Base-by-base conservation (phyloP, 1,140 invertebrate genomes). In the Heliconius hermathena region DNA sequence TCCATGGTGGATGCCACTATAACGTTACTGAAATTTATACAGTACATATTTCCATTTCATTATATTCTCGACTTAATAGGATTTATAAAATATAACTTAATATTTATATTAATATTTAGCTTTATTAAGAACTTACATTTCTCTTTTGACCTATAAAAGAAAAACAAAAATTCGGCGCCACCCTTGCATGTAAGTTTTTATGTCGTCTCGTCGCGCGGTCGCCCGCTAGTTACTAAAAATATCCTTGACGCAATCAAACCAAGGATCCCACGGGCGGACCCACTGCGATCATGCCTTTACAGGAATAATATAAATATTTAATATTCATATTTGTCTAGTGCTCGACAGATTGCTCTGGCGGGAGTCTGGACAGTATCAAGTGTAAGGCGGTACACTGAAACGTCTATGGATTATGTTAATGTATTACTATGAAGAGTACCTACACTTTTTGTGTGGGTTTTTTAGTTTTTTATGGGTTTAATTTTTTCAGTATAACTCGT, bases 221-320 rank as follows among this genome's bases (percentile, higher is more conserved):
- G 90, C 85, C 84, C 77, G 78, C 81, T 82, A 57, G 77, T 78
- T 73, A 85, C 90, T 93, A 93, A 93, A 93, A 93, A 93, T 93
- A 93, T 87, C 89, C 84, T 82, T 93, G 92, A 93, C 90, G 91
- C 86, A 91, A 90, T 87, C 83, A 79, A 83, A 85, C 84, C 85
- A 85, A 85, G 84, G 84, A 85, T 92, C 91, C 90, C 91, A 92
- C 89, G 90, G 87, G 82, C 87, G 84, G 82, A 79, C 86, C 82
- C 82, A 77, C 72, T 79, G 74, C 79, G 82, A 84, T 84, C 81
- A 86, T 86, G 85, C 84, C 88, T 89, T 84, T 84, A 83, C 83
- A 84, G 80, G 85, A 86, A 87, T 85, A 89, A 90, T 91, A 92
- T 93, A 92, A 92, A 93, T 92, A 92, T 93, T 93, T 93, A 89